Percentiles rank a stretch among this genome's conserved stretches.
phyloP scores from a whole-genome alignment of 2,797 vertebrate species.

The Hoplostethus atlanticus region DNA sequence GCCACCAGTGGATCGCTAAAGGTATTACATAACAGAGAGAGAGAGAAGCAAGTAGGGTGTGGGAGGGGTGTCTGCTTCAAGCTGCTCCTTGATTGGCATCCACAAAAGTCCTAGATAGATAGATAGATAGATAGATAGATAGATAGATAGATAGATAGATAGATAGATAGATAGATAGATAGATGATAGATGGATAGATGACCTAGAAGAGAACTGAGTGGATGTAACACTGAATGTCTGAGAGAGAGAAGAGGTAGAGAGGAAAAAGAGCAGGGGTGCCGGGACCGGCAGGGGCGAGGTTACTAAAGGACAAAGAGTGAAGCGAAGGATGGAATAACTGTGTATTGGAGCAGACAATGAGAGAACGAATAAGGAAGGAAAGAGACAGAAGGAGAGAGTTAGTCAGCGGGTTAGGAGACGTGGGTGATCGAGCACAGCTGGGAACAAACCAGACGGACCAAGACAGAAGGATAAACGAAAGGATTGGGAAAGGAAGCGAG shows the following conservation, averaged over 20 bases:
- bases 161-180: constrained; percentile 4
- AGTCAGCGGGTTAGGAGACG: constrained; percentile 27
- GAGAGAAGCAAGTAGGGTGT: constrained; percentile 32
- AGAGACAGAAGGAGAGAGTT: background rate
- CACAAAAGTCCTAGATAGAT: constrained; percentile 34
- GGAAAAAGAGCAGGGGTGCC: background rate
- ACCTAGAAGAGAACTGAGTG: background rate
- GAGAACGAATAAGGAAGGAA: constrained; percentile 20
- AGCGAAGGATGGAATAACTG: constrained; percentile 26
- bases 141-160: constrained; percentile 1
- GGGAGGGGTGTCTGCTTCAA: constrained; percentile 51
- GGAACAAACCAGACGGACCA: constrained; percentile 28
- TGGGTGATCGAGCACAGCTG: constrained; percentile 46
- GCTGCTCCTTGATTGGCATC: constrained; percentile 38
- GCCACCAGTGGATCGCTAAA: constrained; percentile 56
- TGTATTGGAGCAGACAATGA: constrained; percentile 22
- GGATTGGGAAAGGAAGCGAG: constrained; percentile 27
- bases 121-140: constrained; percentile 4
- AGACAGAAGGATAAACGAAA: constrained; percentile 40
- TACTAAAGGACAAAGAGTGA: constrained; percentile 25
- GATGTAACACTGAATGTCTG: background rate
- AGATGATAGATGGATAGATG: background rate
- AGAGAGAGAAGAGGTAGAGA: background rate
- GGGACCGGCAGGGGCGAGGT: constrained; percentile 8
- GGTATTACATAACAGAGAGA: constrained; percentile 63